Percentiles rank a stretch among this genome's conserved stretches.
These are phyloP conservation scores for Anser brachyrhynchus DNA, from an alignment of 2,113 vertebrate species.

Conservation along the genomic window DNA sequence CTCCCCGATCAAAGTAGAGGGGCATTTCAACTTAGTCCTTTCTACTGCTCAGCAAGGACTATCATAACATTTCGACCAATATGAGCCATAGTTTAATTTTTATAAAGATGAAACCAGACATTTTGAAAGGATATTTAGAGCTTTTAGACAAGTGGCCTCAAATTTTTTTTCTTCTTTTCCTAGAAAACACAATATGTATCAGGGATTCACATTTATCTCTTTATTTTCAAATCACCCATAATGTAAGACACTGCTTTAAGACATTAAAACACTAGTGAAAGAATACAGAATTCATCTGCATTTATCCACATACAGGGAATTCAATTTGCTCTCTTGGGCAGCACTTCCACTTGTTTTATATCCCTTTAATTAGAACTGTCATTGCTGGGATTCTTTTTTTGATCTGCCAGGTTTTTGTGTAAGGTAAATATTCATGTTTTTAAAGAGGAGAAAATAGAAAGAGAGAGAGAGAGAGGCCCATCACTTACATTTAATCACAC, in stretches of 20 bases:
- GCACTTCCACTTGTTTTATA: constrained; percentile 29
- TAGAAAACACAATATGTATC: background rate
- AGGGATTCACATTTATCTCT: background rate
- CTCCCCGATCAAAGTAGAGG: background rate
- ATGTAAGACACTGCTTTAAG: constrained; percentile 30
- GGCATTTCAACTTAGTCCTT: background rate
- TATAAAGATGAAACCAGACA: background rate
- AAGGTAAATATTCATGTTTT: constrained; percentile 70
- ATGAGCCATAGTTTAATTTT: background rate
- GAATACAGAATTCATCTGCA: background rate
- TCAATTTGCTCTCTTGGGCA: constrained; percentile 30
- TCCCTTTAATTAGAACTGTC: constrained; percentile 62
- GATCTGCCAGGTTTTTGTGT: constrained; percentile 41
- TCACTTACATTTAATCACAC: constrained; percentile 76
- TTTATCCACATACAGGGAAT: constrained; percentile 12
- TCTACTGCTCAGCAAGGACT: background rate
- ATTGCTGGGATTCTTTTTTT: constrained; percentile 36
- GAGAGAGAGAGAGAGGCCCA: background rate
- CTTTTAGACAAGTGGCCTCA: background rate
- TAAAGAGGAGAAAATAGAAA: background rate
- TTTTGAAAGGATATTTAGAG: background rate
- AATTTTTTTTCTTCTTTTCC: background rate
- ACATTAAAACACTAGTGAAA: constrained; percentile 3
- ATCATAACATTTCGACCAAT: background rate
- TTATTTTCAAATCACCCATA: constrained; percentile 34